Percentiles rank a stretch among this genome's conserved stretches.
Conservation (phyloP, 2,888 invertebrate genomes). For the Muscina levida region DNA sequence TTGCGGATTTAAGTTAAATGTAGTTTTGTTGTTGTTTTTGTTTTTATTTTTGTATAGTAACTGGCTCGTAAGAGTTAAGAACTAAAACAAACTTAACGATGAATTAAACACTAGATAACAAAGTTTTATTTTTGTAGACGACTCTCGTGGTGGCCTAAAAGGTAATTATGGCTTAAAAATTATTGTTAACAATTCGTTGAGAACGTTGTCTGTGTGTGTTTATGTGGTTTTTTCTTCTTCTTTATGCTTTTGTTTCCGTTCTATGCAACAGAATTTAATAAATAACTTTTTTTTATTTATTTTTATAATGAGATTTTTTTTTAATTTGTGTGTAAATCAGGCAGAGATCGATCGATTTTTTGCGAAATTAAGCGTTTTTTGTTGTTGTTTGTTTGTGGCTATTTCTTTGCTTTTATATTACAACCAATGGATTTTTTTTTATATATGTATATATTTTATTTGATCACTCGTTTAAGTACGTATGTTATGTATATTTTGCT, state of each 20-base stretch:
- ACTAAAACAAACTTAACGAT: not conserved
- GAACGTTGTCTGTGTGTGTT: slow-evolving; percentile 16
- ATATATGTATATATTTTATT: slow-evolving; percentile 47
- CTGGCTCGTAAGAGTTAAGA: no score
- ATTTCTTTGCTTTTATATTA: slow-evolving; percentile 7
- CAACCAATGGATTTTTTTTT: not conserved
- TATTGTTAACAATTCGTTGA: slow-evolving; percentile 61
- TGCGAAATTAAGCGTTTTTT: slow-evolving; percentile 45
- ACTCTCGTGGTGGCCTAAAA: no score
- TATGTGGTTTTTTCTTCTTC: no score
- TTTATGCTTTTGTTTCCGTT: no score
- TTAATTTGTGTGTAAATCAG: slow-evolving; percentile 37
- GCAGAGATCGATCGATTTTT: slow-evolving; percentile 55
- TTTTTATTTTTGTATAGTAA: not conserved
- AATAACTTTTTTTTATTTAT: slow-evolving; percentile 28
- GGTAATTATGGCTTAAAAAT: slow-evolving; percentile 30
- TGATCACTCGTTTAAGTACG: slow-evolving; percentile 7
- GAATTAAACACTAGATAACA: slow-evolving; percentile 6
- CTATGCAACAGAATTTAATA: slow-evolving; percentile 22
- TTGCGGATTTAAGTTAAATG: not conserved
- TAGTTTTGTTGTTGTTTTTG: no score
- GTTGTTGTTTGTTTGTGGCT: slow-evolving; percentile 16
- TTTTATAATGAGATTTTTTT: slow-evolving; percentile 27
- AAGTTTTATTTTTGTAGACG: no score
- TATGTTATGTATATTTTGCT: not conserved